Percentiles rank a stretch among this genome's conserved stretches.
phyloP scores from a whole-genome alignment of 2,888 invertebrate genomes.

The Lochmaea capreae region DNA sequence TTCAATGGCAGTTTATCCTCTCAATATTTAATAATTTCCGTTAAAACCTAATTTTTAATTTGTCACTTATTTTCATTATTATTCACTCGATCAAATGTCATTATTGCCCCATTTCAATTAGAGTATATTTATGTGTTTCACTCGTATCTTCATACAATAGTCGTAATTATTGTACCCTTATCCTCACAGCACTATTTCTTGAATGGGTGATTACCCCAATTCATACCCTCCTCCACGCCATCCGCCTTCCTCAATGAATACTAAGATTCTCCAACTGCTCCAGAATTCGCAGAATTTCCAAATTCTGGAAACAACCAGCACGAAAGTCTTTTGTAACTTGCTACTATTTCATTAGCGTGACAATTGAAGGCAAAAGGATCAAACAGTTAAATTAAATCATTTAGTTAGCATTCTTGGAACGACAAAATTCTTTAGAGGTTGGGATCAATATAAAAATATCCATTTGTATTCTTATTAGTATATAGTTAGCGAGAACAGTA shows the following conservation, averaged over 20 bases:
- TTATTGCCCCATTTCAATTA: not conserved
- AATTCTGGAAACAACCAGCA: conserved; percentile 4
- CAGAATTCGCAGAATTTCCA: conserved; percentile 22
- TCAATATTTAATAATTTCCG: too few species aligned
- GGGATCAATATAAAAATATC: too few species aligned
- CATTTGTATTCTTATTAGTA: too few species aligned
- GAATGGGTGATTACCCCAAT: conserved; percentile 24
- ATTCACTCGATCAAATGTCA: not conserved
- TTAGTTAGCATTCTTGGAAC: not conserved
- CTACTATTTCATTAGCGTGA: not conserved
- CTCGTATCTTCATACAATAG: conserved; percentile 1
- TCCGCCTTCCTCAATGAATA: conserved; percentile 19
- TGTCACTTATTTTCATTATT: too few species aligned
- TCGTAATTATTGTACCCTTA: conserved; percentile 14
- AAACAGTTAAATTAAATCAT: not conserved
- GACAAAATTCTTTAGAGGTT: not conserved
- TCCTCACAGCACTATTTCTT: conserved; percentile 15
- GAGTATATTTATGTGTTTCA: not conserved
- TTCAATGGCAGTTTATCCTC: too few species aligned
- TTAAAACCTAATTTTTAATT: too few species aligned
- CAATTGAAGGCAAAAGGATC: not conserved
- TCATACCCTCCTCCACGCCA: conserved; percentile 6
- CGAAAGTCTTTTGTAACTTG: not conserved
- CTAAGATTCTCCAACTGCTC: conserved; percentile 25
- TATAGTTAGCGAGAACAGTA: too few species aligned